phyloP scores from a whole-genome alignment of 1,140 invertebrate species.

The Mizuhopecten yessoensis region DNA sequence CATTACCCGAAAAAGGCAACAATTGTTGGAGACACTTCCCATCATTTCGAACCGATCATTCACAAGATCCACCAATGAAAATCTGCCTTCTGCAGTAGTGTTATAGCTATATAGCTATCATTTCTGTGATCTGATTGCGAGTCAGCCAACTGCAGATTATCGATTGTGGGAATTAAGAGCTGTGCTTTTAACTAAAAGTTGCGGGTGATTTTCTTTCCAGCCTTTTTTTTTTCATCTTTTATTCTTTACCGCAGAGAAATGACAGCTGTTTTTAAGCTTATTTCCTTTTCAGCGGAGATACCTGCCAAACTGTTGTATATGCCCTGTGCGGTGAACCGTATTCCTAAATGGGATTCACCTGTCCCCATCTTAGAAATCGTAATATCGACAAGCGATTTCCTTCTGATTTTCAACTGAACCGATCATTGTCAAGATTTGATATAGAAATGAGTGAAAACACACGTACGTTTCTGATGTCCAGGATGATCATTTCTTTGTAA shows the following conservation, averaged over 20 bases:
- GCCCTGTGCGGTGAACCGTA: slow-evolving; percentile 11
- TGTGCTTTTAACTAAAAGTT: slow-evolving; percentile 35
- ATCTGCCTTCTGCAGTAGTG: background rate
- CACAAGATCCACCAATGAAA: background rate
- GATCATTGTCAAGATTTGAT: background rate
- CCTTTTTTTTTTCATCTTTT: slow-evolving; percentile 39
- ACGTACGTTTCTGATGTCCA: background rate
- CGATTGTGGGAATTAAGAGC: slow-evolving; percentile 37
- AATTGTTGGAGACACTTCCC: background rate
- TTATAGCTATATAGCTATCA: background rate
- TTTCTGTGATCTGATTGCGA: background rate
- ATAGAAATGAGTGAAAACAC: background rate
- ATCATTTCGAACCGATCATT: background rate
- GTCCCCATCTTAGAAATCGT: background rate
- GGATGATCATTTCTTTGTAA: background rate
- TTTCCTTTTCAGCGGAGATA: background rate
- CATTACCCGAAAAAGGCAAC: slow-evolving; percentile 37
- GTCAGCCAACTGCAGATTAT: background rate
- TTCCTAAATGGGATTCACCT: background rate
- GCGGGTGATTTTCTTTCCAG: slow-evolving; percentile 31
- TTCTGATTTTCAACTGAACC: background rate
- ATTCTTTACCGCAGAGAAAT: background rate
- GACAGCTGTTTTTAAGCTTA: slow-evolving; percentile 38
- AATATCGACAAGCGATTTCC: slow-evolving; percentile 15
- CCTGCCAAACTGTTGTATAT: slow-evolving; percentile 24